Base-by-base conservation (phyloP, 2,113 vertebrate genomes). In the Takifugu bimaculatus region DNA sequence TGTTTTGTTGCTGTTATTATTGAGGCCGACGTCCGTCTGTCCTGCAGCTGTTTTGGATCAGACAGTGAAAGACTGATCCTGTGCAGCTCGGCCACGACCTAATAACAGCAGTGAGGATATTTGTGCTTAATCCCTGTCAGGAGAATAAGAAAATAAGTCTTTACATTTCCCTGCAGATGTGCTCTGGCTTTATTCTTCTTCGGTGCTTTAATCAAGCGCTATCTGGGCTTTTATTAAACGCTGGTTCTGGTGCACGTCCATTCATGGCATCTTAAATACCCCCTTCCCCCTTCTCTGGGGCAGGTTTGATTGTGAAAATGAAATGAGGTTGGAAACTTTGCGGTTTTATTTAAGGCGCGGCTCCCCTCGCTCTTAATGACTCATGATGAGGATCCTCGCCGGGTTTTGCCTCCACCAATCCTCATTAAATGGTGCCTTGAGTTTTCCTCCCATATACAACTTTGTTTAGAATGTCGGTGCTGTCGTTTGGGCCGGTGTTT, bases 261-360 rank as follows among this genome's bases (percentile, higher is more conserved):
- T 88, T 88, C 78, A 65, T 82, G 67, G 77, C 72, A 87, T 89
- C 80, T 88, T 84, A 86, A 88, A 87, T 88, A 77, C 6, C 9
- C 35, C 35, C 35, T 20, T 73, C 77, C 84, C 78, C 74, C 42
- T 65, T 85, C 88, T 83, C 77, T 1, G 73, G 87, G 84, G 85
- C 70, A 54, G 66, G 86, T 73, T 84, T 87, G 87, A 89, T 88
- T 91, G 87, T 89, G 87, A 70, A 74, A 82, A 75, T 79, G 70
- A 91, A 90, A 92, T 91, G 20, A 88, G 88, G 80, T 83, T 81
- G 84, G 66, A 70, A 88, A 83, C 70, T 87, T 87, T 57, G 78
- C 77, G 78, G 78, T 79, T 75, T 84, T 86, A 81, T 91, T 91
- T 88, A 83, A 89, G 86, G 80, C 52, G 58, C 12, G 6, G 70